Evolutionary conservation across 2,888 invertebrate species (phyloP).

Genomic region (Gandaritis pyraliata): DNA sequence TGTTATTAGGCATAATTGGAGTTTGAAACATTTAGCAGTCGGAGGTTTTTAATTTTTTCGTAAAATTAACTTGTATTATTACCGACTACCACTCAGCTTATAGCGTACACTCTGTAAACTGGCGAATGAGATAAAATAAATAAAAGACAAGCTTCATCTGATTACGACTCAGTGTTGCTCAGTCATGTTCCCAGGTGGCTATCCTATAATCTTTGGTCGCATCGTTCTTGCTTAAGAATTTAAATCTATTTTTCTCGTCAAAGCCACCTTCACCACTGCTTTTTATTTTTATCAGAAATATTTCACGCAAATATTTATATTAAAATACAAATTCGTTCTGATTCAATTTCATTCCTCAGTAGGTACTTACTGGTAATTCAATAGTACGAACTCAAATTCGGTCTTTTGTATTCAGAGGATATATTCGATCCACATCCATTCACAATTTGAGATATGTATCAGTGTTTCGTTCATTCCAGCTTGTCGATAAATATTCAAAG

Average conservation of each 20-base stretch:
- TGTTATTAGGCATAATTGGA: too few species aligned
- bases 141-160: neutral
- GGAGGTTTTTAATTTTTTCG: too few species aligned
- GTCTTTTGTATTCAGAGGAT: neutral
- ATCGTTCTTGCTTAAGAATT: neutral
- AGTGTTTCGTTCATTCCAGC: constrained; percentile 21
- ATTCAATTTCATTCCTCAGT: too few species aligned
- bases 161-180: constrained; percentile 20
- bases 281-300: too few species aligned
- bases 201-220: neutral
- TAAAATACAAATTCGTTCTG: too few species aligned
- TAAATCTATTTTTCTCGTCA: neutral
- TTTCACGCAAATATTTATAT: too few species aligned
- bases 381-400: neutral
- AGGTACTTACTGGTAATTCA: neutral
- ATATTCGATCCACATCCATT: constrained; percentile 1
- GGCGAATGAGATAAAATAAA: too few species aligned
- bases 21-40: too few species aligned
- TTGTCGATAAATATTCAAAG: constrained; percentile 26
- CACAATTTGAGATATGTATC: constrained; percentile 6
- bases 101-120: too few species aligned
- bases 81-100: too few species aligned
- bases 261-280: too few species aligned
- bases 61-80: too few species aligned
- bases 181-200: neutral